These are phyloP conservation scores for Brotogeris chrysoptera DNA, from an alignment of 2,797 vertebrate genomes.

Conservation along the genomic window DNA sequence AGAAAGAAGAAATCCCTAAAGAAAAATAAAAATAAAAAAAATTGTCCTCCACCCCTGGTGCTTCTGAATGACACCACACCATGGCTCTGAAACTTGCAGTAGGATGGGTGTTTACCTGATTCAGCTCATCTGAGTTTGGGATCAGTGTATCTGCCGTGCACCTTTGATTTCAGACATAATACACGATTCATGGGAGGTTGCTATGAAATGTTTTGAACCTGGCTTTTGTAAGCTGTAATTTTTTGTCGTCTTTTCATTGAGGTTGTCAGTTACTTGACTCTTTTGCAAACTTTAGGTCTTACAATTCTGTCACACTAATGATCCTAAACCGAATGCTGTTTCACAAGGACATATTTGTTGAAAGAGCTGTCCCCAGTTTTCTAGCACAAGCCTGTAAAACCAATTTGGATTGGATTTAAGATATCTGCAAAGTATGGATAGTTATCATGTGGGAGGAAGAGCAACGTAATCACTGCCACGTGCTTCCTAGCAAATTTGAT, in stretches of 20 bases:
- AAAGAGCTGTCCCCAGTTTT: background rate
- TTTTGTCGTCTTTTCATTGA: background rate
- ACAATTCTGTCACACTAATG: background rate
- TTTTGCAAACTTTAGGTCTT: background rate
- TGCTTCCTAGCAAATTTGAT: background rate
- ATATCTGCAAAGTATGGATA: background rate
- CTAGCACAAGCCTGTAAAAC: background rate
- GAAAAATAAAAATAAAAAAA: background rate
- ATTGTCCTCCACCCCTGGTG: rapidly evolving
- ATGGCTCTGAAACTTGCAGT: background rate
- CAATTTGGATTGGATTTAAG: background rate
- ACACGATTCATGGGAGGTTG: background rate
- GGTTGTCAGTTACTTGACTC: background rate
- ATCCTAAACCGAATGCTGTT: background rate
- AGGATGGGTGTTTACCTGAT: background rate
- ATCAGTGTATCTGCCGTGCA: rapidly evolving
- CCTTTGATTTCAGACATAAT: background rate
- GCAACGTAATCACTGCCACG: background rate
- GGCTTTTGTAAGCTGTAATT: background rate
- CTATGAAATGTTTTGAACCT: background rate
- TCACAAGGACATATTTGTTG: background rate
- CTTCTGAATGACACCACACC: background rate
- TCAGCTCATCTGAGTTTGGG: background rate
- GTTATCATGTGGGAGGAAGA: background rate
- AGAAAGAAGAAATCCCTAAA: background rate